Evolutionary conservation across 2,888 invertebrate species (phyloP), one percentile per base, ranked within the genome.

Genomic region (Stegana nigrithorax): DNA sequence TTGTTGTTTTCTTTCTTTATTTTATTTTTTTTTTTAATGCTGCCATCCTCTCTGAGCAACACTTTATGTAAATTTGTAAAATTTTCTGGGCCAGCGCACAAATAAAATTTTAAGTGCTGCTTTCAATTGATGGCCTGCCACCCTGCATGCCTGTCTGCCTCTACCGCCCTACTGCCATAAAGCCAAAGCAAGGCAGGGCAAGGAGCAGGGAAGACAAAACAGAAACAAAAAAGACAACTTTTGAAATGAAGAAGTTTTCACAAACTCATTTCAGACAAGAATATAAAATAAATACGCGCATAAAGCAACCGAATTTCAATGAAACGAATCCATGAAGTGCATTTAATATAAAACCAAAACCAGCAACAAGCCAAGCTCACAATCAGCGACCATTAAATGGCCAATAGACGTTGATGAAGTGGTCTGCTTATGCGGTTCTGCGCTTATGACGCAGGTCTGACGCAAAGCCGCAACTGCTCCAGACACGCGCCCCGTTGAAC

Each of bases 51-150:
- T 70, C 60, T 58, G 61, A 63, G 69, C 65, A 71, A 59, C 71
- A 72, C 67, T 73, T 75, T 75, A 71, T 73, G 78, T 66, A 71
- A 74, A 73, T 73, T 66, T 62, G 67, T 55, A 68, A 65, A 58
- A 75, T 75, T 75, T 78, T 78, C 67, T 69, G 68, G 73, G 70
- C 73, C 75, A 78, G 63, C 65, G 73, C 64, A 65, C 65, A 50
- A 17, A 45, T 17, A 51, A 51, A 51, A 51, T 51, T 27, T 51
- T 51, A 51, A 51, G 51, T 51, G 51, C 51, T 51, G 17, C 29
- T 17, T 23, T 23, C 21, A 39, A 39, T 14, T n/a, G n/a, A n/a
- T n/a, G n/a, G n/a, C n/a, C n/a, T n/a, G n/a, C n/a, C n/a, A n/a
- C n/a, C n/a, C n/a, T n/a, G n/a, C n/a, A n/a, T n/a, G n/a, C n/a